Percentiles rank a stretch among this genome's conserved stretches.
Conservation (phyloP, 2,888 invertebrate genomes). For the Drosophila greeni region DNA sequence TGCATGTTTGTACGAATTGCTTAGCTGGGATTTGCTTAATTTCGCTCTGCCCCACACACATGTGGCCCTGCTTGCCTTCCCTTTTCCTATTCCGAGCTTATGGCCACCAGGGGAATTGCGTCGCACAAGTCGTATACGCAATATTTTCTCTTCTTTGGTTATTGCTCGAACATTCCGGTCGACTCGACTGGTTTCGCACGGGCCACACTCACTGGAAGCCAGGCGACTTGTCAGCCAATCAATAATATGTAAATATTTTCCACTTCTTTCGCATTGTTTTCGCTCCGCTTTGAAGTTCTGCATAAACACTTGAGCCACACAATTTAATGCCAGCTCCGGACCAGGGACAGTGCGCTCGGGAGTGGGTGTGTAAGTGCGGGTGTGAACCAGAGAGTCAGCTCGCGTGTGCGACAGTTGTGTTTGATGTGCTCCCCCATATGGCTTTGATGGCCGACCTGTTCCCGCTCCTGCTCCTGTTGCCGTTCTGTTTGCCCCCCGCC, state of each 20-base stretch:
- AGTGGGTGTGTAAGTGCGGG: slow-evolving; percentile 7
- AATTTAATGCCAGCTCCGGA: slow-evolving; percentile 59
- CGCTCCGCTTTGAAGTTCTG: slow-evolving; percentile 49
- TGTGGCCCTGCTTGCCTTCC: slow-evolving; percentile 12
- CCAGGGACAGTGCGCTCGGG: slow-evolving; percentile 39
- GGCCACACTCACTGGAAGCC: slow-evolving; percentile 1
- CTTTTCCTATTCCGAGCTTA: slow-evolving; percentile 33
- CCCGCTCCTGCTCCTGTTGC: not conserved
- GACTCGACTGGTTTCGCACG: slow-evolving; percentile 25
- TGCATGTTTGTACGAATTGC: slow-evolving; percentile 66
- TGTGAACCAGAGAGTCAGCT: not conserved
- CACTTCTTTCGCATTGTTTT: slow-evolving; percentile 51
- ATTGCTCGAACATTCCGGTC: slow-evolving; percentile 24
- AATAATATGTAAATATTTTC: slow-evolving; percentile 68
- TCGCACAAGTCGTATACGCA: slow-evolving; percentile 51
- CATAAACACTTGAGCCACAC: slow-evolving; percentile 60
- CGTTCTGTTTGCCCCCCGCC: slow-evolving; percentile 19
- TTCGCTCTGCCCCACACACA: slow-evolving; percentile 45
- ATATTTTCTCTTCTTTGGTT: slow-evolving; percentile 26
- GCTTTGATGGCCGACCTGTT: slow-evolving; percentile 45
- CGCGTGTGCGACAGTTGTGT: slow-evolving; percentile 46
- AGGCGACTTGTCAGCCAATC: slow-evolving; percentile 60
- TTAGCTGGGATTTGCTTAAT: slow-evolving; percentile 70
- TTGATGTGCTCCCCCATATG: slow-evolving; percentile 56
- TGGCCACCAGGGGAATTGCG: slow-evolving; percentile 55